Percentiles rank a stretch among this genome's conserved stretches.
Evolutionary conservation across 2,888 invertebrate species (phyloP).

Genomic region (Scaptomyza polygonia): DNA sequence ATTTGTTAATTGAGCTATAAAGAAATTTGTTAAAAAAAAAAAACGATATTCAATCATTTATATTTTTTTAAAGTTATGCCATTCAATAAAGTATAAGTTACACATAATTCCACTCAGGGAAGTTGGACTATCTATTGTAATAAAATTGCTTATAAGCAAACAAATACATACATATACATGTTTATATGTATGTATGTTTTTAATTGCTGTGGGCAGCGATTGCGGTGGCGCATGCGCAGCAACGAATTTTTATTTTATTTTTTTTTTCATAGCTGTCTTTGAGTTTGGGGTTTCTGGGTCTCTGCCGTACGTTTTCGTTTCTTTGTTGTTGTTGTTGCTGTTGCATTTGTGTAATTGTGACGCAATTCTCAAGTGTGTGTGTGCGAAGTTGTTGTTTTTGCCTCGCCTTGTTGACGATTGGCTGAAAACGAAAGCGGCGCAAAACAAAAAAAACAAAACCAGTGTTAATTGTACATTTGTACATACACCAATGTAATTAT

Average conservation of each 20-base stretch:
- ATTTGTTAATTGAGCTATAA: neutral
- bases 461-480: constrained; percentile 40
- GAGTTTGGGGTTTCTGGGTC: constrained; percentile 74
- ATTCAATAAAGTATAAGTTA: neutral
- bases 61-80: neutral
- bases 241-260: constrained; percentile 17
- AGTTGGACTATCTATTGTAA: neutral
- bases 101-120: neutral
- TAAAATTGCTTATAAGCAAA: constrained; percentile 3
- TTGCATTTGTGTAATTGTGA: constrained; percentile 67
- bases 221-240: constrained; percentile 67
- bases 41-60: neutral
- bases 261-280: constrained; percentile 28
- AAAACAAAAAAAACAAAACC: constrained; percentile 17
- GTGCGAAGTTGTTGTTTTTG: constrained; percentile 42
- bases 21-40: neutral
- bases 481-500: constrained; percentile 5
- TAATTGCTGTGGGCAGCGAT: constrained; percentile 13
- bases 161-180: neutral
- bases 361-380: constrained; percentile 69
- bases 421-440: constrained; percentile 63
- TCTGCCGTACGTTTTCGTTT: constrained; percentile 50
- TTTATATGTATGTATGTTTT: constrained; percentile 11
- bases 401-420: constrained; percentile 60
- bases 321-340: constrained; percentile 47